Evolutionary conservation across 2,888 invertebrate species (phyloP).

Genomic region (Brassicogethes aeneus): DNA sequence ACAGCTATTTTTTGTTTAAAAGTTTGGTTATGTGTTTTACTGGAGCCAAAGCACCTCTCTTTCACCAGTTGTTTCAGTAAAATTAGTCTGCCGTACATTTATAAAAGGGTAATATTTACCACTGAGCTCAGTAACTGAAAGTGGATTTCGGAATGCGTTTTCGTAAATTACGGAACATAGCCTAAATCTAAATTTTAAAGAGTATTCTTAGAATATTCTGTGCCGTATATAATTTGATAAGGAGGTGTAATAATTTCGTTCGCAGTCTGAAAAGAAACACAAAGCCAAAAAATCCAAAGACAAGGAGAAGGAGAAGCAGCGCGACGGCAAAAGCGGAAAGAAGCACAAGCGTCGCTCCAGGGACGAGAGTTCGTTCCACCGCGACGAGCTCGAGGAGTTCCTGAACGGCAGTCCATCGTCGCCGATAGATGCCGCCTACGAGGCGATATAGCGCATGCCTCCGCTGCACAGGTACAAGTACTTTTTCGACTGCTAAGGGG

Average conservation of each 20-base stretch:
- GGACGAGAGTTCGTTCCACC: conserved; percentile 37
- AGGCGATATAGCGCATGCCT: conserved; percentile 45
- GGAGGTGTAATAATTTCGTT: conserved; percentile 5
- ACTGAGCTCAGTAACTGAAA: too few species aligned
- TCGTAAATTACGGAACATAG: too few species aligned
- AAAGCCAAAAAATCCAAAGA: conserved; percentile 45
- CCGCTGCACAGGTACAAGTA: conserved; percentile 12
- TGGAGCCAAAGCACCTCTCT: too few species aligned
- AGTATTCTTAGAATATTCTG: too few species aligned
- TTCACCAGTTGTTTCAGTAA: too few species aligned
- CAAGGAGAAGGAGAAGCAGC: conserved; percentile 48
- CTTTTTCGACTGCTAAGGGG: conserved; percentile 13
- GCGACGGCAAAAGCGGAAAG: conserved; percentile 33
- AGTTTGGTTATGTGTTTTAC: too few species aligned
- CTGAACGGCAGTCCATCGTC: conserved; percentile 47
- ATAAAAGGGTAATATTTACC: too few species aligned
- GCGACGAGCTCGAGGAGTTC: conserved; percentile 54
- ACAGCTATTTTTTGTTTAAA: too few species aligned
- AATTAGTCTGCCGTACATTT: too few species aligned
- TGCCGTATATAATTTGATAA: background rate
- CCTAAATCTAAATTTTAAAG: too few species aligned
- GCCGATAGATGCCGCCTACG: conserved; percentile 49
- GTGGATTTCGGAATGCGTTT: too few species aligned
- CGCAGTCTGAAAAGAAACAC: conserved; percentile 22
- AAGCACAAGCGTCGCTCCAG: conserved; percentile 41